Evolutionary conservation across 2,888 invertebrate genomes (phyloP).

Genomic region (Labia minor): DNA sequence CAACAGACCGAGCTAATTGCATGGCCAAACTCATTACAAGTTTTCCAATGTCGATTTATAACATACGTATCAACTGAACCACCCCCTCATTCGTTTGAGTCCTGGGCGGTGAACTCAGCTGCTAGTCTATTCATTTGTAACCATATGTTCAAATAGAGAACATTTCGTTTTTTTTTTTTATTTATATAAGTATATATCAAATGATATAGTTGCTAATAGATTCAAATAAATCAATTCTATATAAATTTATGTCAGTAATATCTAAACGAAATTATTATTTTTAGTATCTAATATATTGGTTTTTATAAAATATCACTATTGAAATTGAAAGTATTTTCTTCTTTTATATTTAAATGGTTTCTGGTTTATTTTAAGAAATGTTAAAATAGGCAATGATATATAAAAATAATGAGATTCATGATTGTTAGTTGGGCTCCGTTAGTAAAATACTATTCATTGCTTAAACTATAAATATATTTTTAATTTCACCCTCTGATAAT

Average conservation of each 20-base stretch:
- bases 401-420: no score
- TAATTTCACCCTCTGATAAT: no score
- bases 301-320: no score
- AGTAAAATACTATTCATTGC: no score
- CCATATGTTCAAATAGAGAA: neutral
- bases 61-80: neutral
- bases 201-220: neutral
- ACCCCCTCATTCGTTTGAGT: neutral
- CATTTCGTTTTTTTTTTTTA: neutral
- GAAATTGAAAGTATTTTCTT: no score
- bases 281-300: no score
- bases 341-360: no score
- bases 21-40: conserved; percentile 5
- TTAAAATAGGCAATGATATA: no score
- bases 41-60: conserved; percentile 13
- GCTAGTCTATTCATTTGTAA: neutral
- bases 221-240: neutral
- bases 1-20: conserved; percentile 7
- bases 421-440: no score
- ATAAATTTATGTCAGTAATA: neutral
- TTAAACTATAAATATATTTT: no score
- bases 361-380: no score
- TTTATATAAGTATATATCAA: neutral
- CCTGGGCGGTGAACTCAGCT: neutral
- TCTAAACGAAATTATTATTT: no score